phyloP scores from a whole-genome alignment of 2,888 invertebrate genomes.

The Lomographa bimaculata region DNA sequence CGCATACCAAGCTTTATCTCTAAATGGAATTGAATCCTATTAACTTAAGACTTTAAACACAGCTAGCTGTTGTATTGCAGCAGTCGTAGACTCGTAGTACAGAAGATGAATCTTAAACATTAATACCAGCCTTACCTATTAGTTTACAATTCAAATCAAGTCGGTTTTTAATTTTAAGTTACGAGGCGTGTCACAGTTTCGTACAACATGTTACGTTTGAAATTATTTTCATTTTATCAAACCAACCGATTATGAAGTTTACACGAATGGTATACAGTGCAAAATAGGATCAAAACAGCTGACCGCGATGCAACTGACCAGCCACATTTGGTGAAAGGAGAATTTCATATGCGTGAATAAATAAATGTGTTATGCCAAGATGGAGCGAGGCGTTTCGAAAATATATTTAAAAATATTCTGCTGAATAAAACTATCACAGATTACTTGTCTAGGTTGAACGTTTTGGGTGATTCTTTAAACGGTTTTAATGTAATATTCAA shows the following conservation, averaged over 20 bases:
- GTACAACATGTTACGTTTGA: constrained; percentile 9
- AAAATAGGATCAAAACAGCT: constrained; percentile 21
- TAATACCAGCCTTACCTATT: constrained; percentile 11
- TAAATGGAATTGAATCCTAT: constrained; percentile 8
- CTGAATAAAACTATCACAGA: no score
- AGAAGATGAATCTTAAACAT: constrained; percentile 27
- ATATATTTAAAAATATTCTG: no score
- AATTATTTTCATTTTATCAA: constrained; percentile 16
- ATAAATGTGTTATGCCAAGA: constrained; percentile 12
- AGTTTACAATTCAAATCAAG: constrained; percentile 30
- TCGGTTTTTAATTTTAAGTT: constrained; percentile 24
- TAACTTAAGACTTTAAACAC: constrained; percentile 14
- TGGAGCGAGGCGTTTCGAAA: constrained; percentile 7
- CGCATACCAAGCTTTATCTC: no score
- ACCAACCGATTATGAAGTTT: constrained; percentile 14
- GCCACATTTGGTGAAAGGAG: constrained; percentile 47
- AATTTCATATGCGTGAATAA: constrained; percentile 32
- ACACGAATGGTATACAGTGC: constrained; percentile 9
- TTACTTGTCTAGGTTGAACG: no score
- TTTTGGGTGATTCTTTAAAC: no score
- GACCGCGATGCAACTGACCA: constrained; percentile 43
- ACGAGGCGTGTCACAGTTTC: constrained; percentile 21
- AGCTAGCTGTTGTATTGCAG: no score
- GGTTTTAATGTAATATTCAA: no score
- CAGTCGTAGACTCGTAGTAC: no score